These are phyloP conservation scores for Helarctos malayanus DNA, from an alignment of 2,797 vertebrate species.

Conservation along the genomic window DNA sequence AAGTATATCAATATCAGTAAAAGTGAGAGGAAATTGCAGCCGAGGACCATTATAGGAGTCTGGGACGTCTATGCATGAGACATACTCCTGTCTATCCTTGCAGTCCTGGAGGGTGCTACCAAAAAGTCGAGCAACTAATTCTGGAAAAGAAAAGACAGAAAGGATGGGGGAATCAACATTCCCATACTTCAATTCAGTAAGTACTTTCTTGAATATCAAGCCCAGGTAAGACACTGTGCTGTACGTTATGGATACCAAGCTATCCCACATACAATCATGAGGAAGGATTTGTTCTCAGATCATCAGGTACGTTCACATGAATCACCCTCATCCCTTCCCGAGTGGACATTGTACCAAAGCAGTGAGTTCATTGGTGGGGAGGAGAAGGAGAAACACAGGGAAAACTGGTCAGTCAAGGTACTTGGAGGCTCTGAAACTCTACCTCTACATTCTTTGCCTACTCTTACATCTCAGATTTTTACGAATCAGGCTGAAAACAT, in stretches of 20 bases:
- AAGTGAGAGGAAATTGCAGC: constrained; percentile 95
- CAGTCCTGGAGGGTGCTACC: constrained; percentile 83
- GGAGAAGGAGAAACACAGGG: background rate
- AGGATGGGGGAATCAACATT: background rate
- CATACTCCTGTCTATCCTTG: constrained; percentile 88
- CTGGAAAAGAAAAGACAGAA: constrained; percentile 86
- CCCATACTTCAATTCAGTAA: constrained; percentile 45
- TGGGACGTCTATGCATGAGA: constrained; percentile 91
- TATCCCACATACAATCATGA: background rate
- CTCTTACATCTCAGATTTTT: constrained; percentile 39
- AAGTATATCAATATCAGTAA: constrained; percentile 92
- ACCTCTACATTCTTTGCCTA: constrained; percentile 33
- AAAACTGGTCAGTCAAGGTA: constrained; percentile 19
- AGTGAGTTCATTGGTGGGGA: constrained; percentile 11
- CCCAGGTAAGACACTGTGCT: background rate
- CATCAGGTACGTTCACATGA: background rate
- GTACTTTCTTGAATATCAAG: constrained; percentile 50
- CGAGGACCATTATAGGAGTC: constrained; percentile 94
- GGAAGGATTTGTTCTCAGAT: constrained; percentile 49
- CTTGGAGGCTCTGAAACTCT: constrained; percentile 51
- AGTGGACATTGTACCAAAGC: constrained; percentile 25
- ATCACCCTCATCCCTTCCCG: background rate
- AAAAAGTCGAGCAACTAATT: constrained; percentile 91
- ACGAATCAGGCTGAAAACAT: constrained; percentile 49
- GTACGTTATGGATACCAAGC: background rate